Base-by-base conservation (phyloP, 1,140 invertebrate species). In the Sarcophaga peregrina region DNA sequence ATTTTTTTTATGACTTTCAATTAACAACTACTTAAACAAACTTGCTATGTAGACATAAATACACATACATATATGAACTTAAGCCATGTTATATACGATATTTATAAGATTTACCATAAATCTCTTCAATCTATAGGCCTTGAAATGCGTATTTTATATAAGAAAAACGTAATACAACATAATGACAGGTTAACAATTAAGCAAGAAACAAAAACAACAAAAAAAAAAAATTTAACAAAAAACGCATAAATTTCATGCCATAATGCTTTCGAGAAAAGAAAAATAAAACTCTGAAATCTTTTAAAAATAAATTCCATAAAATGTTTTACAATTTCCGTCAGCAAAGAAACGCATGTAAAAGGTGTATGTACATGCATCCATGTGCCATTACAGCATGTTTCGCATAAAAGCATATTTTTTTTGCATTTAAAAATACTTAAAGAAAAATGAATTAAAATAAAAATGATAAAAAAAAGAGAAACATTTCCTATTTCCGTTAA, bases 121-220 rank as follows among this genome's bases (percentile, higher is more conserved):
- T n/a, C n/a, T n/a, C n/a, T n/a, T n/a, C n/a, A n/a, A n/a, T n/a
- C n/a, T n/a, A n/a, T n/a, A n/a, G n/a, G n/a, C n/a, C n/a, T n/a
- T n/a, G 25, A 37, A 37, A 37, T 2, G 25, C 25, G 4, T 37
- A 4, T 37, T 4, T 37, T 37, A 1, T 37, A 37, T 37, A 37
- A 37, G 25, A 37, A 37, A 37, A 37, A 4, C 4, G 25, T 4
- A 37, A n/a, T 58, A n/a, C n/a, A n/a, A n/a, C n/a, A n/a, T 58
- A 13, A 58, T 58, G 54, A 58, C 54, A 58, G 15, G 54, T 58
- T 58, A 58, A 58, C 54, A 58, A 58, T 58, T 58, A 58, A 15
- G 15, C 54, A 58, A 58, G 54, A 58, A 58, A 3, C 13, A 13
- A 58, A 58, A 58, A 58, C 3, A 7, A 58, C 54, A 58, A 58